Evolutionary conservation across 2,113 vertebrate species (phyloP).

Genomic region (Esox niger): DNA sequence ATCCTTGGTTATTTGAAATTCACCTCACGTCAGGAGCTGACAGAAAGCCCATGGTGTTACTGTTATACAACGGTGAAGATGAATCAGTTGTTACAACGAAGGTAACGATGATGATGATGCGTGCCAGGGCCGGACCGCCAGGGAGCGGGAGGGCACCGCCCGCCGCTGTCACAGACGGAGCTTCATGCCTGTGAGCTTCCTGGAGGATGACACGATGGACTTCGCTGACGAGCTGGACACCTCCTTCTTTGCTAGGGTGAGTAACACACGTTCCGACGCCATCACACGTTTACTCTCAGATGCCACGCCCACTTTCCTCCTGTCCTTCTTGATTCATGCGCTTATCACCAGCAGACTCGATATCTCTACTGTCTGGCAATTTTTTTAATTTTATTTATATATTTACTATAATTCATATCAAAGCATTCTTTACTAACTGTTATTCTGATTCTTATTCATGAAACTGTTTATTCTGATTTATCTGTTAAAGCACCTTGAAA

Average conservation of each 20-base stretch:
- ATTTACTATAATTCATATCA: no score
- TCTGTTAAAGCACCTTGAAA: no score
- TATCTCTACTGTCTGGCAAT: no score
- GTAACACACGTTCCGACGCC: conserved; percentile 12
- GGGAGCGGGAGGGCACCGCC: conserved; percentile 77
- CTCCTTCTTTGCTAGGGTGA: conserved; percentile 95
- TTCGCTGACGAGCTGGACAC: conserved; percentile 94
- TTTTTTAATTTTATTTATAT: no score
- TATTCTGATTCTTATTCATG: no score
- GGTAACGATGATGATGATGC: neutral
- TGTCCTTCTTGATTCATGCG: no score
- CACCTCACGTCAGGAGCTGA: no score
- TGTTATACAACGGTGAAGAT: neutral
- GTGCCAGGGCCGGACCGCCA: conserved; percentile 83
- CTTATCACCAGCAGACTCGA: no score
- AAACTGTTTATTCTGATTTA: no score
- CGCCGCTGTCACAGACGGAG: conserved; percentile 80
- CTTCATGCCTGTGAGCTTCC: conserved; percentile 89
- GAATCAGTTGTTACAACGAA: neutral
- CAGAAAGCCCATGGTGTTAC: neutral
- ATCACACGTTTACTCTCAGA: neutral
- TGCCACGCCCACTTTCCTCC: neutral
- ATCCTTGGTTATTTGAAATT: no score
- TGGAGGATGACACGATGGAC: conserved; percentile 90
- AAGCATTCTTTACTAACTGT: no score